phyloP scores from a whole-genome alignment of 2,113 vertebrate genomes.

The Drymodes brunneopygia region DNA sequence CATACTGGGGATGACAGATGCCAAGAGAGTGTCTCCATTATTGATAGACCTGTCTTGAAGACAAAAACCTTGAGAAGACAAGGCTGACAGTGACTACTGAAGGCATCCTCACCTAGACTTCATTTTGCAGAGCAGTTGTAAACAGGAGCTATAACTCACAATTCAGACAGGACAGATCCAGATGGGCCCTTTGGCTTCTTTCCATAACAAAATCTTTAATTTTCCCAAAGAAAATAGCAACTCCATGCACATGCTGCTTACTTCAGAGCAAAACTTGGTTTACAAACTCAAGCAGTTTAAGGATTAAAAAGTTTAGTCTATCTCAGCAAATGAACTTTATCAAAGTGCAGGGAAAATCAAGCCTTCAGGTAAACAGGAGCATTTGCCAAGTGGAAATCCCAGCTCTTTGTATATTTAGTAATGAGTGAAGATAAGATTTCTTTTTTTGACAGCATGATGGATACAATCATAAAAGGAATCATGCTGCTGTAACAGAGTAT shows the following conservation, averaged over 20 bases:
- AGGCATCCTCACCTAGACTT: neutral
- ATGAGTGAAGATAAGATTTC: constrained; percentile 70
- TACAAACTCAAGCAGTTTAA: neutral
- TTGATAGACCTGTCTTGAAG: neutral
- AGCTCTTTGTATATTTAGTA: constrained; percentile 66
- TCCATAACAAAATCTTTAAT: neutral
- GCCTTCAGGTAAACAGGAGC: constrained; percentile 68
- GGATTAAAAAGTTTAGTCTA: constrained; percentile 33
- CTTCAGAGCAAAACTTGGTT: neutral
- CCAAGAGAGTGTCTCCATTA: neutral
- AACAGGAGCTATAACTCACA: constrained; percentile 30
- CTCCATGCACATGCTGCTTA: neutral
- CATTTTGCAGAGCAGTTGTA: neutral
- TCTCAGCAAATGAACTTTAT: constrained; percentile 59
- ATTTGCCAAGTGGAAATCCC: constrained; percentile 71
- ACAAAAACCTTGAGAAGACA: neutral
- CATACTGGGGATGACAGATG: neutral
- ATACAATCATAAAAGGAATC: constrained; percentile 56
- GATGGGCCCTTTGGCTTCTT: neutral
- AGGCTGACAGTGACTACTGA: neutral
- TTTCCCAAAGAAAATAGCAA: neutral
- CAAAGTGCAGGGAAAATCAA: constrained; percentile 61
- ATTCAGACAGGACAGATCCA: constrained; percentile 14
- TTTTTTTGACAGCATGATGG: constrained; percentile 65
- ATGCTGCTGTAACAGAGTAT: neutral